Conservation (phyloP, 2,797 vertebrate species). For the Psittacula derbiana region DNA sequence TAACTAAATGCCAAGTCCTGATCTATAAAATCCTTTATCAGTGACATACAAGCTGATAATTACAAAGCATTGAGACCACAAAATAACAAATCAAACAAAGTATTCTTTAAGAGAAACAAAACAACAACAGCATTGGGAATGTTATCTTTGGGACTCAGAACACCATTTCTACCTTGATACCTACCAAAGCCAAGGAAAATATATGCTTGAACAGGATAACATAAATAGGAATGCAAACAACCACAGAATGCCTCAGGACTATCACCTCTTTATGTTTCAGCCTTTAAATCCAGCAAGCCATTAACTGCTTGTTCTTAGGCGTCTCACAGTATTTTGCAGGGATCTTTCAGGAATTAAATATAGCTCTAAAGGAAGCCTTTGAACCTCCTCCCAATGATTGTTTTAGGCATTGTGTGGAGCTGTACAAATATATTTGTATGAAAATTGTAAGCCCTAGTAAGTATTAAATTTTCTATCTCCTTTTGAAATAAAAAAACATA, state of each 20-base stretch:
- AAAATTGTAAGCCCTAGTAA: conserved; percentile 43
- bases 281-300: conserved; percentile 28
- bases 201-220: background rate
- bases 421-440: conserved; percentile 47
- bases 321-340: conserved; percentile 25
- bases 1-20: conserved; percentile 52
- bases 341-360: conserved; percentile 10
- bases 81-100: conserved; percentile 44
- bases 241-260: conserved; percentile 41
- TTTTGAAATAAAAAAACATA: background rate
- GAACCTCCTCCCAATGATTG: conserved; percentile 20
- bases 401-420: conserved; percentile 40
- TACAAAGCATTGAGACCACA: conserved; percentile 45
- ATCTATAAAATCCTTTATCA: conserved; percentile 53
- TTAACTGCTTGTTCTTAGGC: background rate
- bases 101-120: conserved; percentile 18
- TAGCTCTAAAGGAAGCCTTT: conserved; percentile 18
- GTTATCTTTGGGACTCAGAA: conserved; percentile 58
- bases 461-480: background rate
- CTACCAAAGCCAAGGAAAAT: conserved; percentile 32
- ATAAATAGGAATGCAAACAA: conserved; percentile 42
- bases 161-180: conserved; percentile 39
- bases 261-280: conserved; percentile 17
- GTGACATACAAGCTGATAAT: conserved; percentile 2
- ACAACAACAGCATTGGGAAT: conserved; percentile 12